phyloP scores from a whole-genome alignment of 2,888 invertebrate species.

The Druceiella hillmani region DNA sequence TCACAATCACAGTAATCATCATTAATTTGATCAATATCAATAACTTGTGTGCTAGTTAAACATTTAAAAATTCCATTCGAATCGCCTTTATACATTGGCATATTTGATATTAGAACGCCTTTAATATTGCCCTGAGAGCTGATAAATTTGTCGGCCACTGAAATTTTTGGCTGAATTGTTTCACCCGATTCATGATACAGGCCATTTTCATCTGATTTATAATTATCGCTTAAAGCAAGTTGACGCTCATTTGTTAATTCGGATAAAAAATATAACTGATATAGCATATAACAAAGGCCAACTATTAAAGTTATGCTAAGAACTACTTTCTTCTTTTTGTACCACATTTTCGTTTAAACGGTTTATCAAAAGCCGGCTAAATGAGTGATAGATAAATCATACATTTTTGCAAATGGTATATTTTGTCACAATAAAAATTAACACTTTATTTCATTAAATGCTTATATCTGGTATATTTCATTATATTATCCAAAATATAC shows the following conservation, averaged over 20 bases:
- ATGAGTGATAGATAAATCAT: no score
- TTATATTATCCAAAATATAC: no score
- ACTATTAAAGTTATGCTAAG: constrained; percentile 35
- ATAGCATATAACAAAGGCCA: constrained; percentile 37
- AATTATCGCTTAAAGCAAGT: constrained; percentile 31
- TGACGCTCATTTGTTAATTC: constrained; percentile 33
- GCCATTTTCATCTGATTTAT: constrained; percentile 17
- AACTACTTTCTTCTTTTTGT: constrained; percentile 43
- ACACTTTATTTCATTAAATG: no score
- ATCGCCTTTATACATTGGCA: constrained; percentile 39
- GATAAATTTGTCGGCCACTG: constrained; percentile 38
- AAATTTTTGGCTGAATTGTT: constrained; percentile 31
- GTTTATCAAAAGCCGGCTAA: no score
- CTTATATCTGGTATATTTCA: no score
- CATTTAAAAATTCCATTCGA: constrained; percentile 40
- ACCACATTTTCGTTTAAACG: constrained; percentile 31
- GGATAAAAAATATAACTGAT: constrained; percentile 43
- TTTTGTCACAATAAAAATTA: no score
- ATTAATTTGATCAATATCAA: constrained; percentile 53
- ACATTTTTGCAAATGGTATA: no score
- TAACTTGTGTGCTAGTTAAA: constrained; percentile 34
- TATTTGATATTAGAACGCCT: constrained; percentile 36
- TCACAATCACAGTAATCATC: constrained; percentile 85
- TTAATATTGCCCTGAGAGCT: constrained; percentile 39
- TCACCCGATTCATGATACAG: constrained; percentile 30